Percentiles rank a stretch among this genome's conserved stretches.
These are phyloP conservation scores for Procambarus virginalis DNA, from an alignment of 1,140 invertebrate genomes.

Conservation along the genomic window DNA sequence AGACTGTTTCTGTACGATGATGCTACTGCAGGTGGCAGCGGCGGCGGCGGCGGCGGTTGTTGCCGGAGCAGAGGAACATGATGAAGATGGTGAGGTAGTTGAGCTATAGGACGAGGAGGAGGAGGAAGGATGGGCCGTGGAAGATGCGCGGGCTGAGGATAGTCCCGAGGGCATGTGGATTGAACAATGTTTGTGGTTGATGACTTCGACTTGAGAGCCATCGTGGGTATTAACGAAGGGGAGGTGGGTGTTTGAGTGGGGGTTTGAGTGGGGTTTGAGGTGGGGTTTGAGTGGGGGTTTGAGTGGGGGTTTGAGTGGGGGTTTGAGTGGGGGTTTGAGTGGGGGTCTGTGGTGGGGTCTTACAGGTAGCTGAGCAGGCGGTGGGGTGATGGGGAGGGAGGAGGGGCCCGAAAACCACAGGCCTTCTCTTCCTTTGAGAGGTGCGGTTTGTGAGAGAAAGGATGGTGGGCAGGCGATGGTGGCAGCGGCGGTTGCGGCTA, in stretches of 20 bases:
- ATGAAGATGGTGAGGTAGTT: conserved; percentile 24
- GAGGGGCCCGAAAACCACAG: conserved; percentile 58
- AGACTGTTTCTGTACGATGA: conserved; percentile 32
- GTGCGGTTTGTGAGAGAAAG: conserved; percentile 8
- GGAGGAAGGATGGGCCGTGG: conserved; percentile 13
- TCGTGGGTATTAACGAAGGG: conserved; percentile 22
- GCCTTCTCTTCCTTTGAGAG: conserved; percentile 61
- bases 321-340: neutral
- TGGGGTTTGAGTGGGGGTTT: neutral
- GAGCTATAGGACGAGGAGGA: conserved; percentile 35
- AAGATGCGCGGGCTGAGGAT: conserved; percentile 28
- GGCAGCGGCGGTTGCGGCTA: conserved; percentile 30
- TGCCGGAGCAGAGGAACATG: conserved; percentile 25
- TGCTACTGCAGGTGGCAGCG: conserved; percentile 31
- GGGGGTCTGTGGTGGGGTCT: neutral
- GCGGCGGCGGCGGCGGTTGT: neutral
- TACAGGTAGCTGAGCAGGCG: conserved; percentile 28
- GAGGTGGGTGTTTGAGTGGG: neutral
- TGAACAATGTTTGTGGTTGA: neutral
- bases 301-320: neutral
- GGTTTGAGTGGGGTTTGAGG: neutral
- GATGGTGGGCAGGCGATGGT: conserved; percentile 18
- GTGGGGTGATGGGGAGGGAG: conserved; percentile 35
- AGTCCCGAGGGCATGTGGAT: neutral
- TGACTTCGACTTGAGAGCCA: conserved; percentile 2